Base-by-base conservation (phyloP, 92 coral and sea anemone genomes). In the Muricea muricata region DNA sequence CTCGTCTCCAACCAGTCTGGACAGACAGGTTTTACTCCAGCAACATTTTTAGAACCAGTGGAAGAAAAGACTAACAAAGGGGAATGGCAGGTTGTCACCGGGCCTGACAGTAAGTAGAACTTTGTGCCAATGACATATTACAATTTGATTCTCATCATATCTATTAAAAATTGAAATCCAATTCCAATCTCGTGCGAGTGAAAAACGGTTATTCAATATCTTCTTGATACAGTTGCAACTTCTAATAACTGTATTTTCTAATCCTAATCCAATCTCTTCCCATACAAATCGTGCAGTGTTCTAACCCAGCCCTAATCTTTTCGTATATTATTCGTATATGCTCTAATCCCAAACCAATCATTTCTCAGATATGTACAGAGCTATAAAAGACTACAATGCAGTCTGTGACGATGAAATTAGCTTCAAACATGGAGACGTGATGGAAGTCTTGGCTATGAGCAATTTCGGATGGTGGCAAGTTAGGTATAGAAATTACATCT, bases 391-490 rank as follows among this genome's bases (percentile, higher is more conserved):
- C 0, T 95, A 95, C 89, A 70, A 86, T 2, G 98, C 97, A 0
- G 93, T 88, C 67, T 89, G 98, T 88, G 84, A 84, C 0, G 98
- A 95, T 70, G 98, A 95, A 73, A 88, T 95, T 30, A 91, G 94
- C n/a, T 93, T 93, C 69, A 81, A 73, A 23, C 84, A 21, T n/a
- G 97, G 95, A 14, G 98, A 93, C n/a, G 97, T 90, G 26, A 85
- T 95, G 75, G 97, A 93, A 65, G 91, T 95, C 8, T 63, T 93
- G 32, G 92, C 98, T 0, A 95, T 94, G n/a, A 95, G 97, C 31
- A 95, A 83, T 80, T 85, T 91, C 41, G 98, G 98, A 52, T 95
- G 98, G 98, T 95, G 98, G 98, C 93, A 88, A 89, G 93, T 95
- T 57, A 91, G 97, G 98, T 95, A 45, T 54, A 34, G 21, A 32